These are phyloP conservation scores for Panagrolaimus sp. DNA, from an alignment of 1,140 invertebrate species.

Conservation along the genomic window DNA sequence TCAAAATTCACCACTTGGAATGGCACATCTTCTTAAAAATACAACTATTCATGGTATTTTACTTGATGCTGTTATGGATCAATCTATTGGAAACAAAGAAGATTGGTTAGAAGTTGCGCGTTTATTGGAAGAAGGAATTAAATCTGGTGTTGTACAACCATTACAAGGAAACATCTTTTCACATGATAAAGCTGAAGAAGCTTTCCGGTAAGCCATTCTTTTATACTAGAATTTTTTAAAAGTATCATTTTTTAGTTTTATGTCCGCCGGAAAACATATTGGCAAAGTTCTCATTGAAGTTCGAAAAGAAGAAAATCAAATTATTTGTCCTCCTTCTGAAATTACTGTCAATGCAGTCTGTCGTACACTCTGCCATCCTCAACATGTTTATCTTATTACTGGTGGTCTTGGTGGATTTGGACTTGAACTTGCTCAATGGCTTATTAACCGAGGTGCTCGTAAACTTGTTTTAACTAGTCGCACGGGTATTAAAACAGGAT, in stretches of 20 bases:
- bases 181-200: constrained; percentile 79
- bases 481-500: constrained; percentile 77
- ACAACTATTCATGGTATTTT: constrained; percentile 92
- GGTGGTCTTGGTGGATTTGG: constrained; percentile 90
- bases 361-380: constrained; percentile 76
- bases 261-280: constrained; percentile 94
- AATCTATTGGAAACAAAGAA: constrained; percentile 62
- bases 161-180: constrained; percentile 74
- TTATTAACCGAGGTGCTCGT: constrained; percentile 75
- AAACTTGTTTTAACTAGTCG: constrained; percentile 77
- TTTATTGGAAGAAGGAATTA: constrained; percentile 76
- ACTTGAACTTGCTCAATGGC: constrained; percentile 81
- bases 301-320: constrained; percentile 69
- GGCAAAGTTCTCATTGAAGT: constrained; percentile 89
- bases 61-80: constrained; percentile 79
- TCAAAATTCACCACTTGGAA: constrained; percentile 79
- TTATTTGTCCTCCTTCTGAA: constrained; percentile 53
- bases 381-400: constrained; percentile 77
- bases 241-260: constrained; percentile 64
- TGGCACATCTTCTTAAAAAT: constrained; percentile 90
- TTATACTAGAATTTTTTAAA: no score
- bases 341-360: constrained; percentile 69
- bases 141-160: constrained; percentile 75
- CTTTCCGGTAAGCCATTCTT: constrained; percentile 65
- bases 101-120: constrained; percentile 71